Percentiles rank a stretch among this genome's conserved stretches.
Conservation (phyloP, 1,140 invertebrate genomes). For the Chrysomallon squamiferum region DNA sequence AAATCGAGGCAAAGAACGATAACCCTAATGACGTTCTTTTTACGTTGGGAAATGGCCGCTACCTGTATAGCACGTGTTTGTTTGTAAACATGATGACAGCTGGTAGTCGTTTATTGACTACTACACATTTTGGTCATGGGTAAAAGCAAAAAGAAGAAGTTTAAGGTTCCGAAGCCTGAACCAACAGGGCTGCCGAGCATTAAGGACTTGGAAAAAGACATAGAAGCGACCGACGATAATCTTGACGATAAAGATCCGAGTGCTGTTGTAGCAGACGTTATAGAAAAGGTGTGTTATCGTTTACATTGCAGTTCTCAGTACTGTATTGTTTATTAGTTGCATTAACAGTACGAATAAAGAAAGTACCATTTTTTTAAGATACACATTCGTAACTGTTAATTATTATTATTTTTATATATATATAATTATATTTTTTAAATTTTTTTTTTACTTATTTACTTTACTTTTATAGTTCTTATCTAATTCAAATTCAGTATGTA, state of each 20-base stretch:
- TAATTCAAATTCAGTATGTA: too few relatives aligned
- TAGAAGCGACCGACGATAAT: neutral
- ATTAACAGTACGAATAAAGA: too few relatives aligned
- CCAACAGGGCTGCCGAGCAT: constrained; percentile 31
- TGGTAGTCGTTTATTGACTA: neutral
- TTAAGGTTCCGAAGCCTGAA: constrained; percentile 22
- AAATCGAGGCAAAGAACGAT: constrained; percentile 1
- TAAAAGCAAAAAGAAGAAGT: constrained; percentile 31
- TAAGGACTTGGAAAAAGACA: constrained; percentile 9
- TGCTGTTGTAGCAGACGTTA: constrained; percentile 6
- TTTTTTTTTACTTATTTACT: neutral
- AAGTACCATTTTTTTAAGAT: neutral
- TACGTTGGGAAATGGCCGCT: neutral
- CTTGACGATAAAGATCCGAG: neutral
- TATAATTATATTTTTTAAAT: neutral
- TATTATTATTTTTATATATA: neutral
- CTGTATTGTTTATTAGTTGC: neutral
- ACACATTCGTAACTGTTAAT: neutral
- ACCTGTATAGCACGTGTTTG: neutral
- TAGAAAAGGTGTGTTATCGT: constrained; percentile 14
- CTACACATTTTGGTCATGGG: constrained; percentile 10
- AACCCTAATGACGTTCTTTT: neutral
- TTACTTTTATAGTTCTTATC: neutral
- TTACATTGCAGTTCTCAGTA: neutral
- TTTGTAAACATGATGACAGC: constrained; percentile 7